phyloP scores from a whole-genome alignment of 2,113 vertebrate genomes.

The Petrocephalus zakoni region DNA sequence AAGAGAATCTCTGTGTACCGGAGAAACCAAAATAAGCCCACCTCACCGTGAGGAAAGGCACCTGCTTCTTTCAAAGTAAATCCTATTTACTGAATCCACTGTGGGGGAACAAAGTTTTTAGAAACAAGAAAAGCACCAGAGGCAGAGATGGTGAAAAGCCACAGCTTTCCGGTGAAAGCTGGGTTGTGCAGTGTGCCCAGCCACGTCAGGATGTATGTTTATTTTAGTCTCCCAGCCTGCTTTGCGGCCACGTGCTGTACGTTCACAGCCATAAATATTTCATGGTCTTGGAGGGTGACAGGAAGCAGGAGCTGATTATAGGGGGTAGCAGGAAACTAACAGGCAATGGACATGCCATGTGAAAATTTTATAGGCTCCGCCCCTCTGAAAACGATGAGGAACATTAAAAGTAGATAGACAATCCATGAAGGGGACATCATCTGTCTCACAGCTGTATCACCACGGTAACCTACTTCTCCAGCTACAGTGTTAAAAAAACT shows the following conservation, averaged over 20 bases:
- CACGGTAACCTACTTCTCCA: not conserved
- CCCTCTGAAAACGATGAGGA: not conserved
- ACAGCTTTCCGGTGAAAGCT: not conserved
- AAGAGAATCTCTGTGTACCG: not conserved
- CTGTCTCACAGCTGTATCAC: not conserved
- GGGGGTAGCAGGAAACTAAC: not conserved
- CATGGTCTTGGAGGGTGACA: not conserved
- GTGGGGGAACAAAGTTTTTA: not conserved
- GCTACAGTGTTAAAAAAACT: not conserved
- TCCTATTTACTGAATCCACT: not conserved
- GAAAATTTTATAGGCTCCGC: not conserved
- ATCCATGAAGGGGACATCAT: not conserved
- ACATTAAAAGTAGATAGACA: not conserved
- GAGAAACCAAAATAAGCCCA: not conserved
- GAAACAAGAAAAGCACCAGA: not conserved
- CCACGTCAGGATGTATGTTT: not conserved
- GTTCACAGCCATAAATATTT: not conserved
- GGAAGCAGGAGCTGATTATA: not conserved
- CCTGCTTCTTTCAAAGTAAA: not conserved
- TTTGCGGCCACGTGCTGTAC: not conserved
- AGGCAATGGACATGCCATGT: not conserved
- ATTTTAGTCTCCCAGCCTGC: not conserved
- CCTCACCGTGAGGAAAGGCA: not conserved
- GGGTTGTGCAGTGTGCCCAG: not conserved
- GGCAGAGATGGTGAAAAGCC: not conserved